Conservation (phyloP, 2,113 vertebrate genomes). For the Meriones unguiculatus region DNA sequence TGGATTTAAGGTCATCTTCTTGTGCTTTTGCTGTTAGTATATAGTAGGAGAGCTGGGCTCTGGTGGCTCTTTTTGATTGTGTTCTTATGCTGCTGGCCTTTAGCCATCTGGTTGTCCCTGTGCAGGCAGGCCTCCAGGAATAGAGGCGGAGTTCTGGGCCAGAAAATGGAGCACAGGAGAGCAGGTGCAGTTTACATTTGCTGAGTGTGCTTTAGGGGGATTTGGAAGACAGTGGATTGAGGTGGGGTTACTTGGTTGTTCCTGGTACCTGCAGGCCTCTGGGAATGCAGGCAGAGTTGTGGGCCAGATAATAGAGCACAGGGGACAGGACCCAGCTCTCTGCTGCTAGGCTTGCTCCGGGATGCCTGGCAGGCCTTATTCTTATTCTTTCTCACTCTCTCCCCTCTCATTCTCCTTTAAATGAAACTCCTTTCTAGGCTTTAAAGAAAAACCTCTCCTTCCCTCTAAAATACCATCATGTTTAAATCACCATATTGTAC, state of each 20-base stretch:
- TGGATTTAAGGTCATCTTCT: neutral
- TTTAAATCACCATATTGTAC: neutral
- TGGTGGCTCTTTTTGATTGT: neutral
- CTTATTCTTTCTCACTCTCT: neutral
- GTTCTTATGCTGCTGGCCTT: neutral
- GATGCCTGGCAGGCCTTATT: neutral
- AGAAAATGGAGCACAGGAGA: neutral
- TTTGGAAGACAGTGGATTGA: too few species aligned
- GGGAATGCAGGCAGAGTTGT: neutral
- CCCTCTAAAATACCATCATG: neutral
- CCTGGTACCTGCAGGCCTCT: neutral
- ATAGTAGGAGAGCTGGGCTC: neutral
- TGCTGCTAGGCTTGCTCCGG: neutral
- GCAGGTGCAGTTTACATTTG: too few species aligned
- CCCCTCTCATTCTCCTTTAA: neutral
- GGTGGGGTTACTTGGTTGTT: too few species aligned
- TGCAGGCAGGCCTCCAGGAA: neutral
- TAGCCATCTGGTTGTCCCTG: neutral
- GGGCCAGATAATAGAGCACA: neutral
- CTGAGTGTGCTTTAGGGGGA: too few species aligned
- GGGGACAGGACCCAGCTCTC: neutral
- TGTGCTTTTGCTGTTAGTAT: neutral
- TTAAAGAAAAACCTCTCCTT: neutral
- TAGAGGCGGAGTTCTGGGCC: neutral
- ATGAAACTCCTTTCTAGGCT: neutral